A percentile compares a stretch with the other conserved stretches of the same genome.
These are phyloP conservation scores for Heliothis subflexa DNA, from an alignment of 1,140 invertebrate species.

Conservation along the genomic window DNA sequence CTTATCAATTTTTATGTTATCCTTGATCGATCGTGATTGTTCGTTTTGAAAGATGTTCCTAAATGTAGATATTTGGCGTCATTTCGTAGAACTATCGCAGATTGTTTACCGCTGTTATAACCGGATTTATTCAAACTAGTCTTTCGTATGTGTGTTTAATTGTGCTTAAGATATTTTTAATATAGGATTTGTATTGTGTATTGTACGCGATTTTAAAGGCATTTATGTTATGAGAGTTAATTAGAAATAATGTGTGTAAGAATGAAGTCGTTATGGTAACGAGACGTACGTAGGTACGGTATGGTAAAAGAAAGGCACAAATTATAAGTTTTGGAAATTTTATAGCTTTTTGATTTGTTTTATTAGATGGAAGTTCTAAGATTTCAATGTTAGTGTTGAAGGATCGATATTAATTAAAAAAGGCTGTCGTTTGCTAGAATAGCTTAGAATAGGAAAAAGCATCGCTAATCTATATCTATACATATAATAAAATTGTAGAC, in stretches of 20 bases:
- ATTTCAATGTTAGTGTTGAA: slow-evolving; percentile 50
- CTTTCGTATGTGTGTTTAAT: slow-evolving; percentile 48
- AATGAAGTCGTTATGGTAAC: not conserved
- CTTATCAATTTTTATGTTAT: not conserved
- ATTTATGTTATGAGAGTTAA: slow-evolving; percentile 35
- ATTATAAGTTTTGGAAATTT: slow-evolving; percentile 17
- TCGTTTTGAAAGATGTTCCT: slow-evolving; percentile 40
- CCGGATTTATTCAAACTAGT: slow-evolving; percentile 50
- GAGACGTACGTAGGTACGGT: not conserved
- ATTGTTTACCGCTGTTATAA: slow-evolving; percentile 36
- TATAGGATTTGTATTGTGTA: slow-evolving; percentile 40
- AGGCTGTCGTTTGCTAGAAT: slow-evolving; percentile 62
- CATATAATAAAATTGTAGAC: too few relatives aligned
- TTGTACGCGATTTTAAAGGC: not conserved
- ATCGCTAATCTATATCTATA: too few relatives aligned
- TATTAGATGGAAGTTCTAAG: slow-evolving; percentile 41
- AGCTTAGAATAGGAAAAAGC: slow-evolving; percentile 50
- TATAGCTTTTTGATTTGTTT: slow-evolving; percentile 26
- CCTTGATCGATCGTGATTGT: not conserved
- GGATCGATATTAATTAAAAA: slow-evolving; percentile 55
- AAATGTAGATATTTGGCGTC: slow-evolving; percentile 40
- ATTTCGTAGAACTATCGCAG: slow-evolving; percentile 2
- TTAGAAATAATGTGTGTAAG: not conserved
- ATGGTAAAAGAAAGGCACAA: slow-evolving; percentile 41
- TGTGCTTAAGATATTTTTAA: slow-evolving; percentile 37